Evolutionary conservation across 2,113 vertebrate genomes (phyloP), one percentile per base, ranked within the genome.

Genomic region (Oxyura jamaicensis): DNA sequence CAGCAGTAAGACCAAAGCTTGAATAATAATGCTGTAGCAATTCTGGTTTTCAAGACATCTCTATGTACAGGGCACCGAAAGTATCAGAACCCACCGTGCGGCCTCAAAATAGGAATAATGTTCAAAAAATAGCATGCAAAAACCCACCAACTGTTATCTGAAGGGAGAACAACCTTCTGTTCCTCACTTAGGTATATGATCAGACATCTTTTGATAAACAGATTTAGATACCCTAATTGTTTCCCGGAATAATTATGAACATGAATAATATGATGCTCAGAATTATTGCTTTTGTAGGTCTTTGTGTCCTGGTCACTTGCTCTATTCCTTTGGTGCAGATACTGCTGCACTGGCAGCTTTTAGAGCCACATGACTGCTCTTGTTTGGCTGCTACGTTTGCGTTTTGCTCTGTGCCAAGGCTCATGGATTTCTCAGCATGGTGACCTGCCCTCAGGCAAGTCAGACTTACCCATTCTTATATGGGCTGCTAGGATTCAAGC

Each of bases 401-500:
- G 46, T 91, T 85, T 80, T n/a, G 4, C 33, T 36, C 55, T 71
- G 67, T 90, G 82, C 83, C 82, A 78, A n/a, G 5, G 4, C 77
- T 66, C 42, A 65, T 28, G 69, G 42, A 77, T 88, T 68, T 74
- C 90, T 93, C 56, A 53, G 60, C 83, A 29, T 0, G 4, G 2
- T 52, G 90, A 83, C 88, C 83, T 88, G 83, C 85, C 90, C 79
- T 78, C 1, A 35, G 90, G 59, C 68, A n/a, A 36, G 48, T 42
- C 72, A 76, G 41, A 13, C 36, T 50, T 62, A 66, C 46, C 78
- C 50, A 7, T 0, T 6, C 36, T 83, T 83, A 5, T 33, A 39
- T 22, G 63, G 46, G 46, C 67, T 77, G 8, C 87, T 80, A 90
- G 93, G 90, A 94, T 48, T 29, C 75, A 74, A 95, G 85, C 90